Base-by-base conservation (phyloP, 2,113 vertebrate species). In the Nyctereutes procyonoides region DNA sequence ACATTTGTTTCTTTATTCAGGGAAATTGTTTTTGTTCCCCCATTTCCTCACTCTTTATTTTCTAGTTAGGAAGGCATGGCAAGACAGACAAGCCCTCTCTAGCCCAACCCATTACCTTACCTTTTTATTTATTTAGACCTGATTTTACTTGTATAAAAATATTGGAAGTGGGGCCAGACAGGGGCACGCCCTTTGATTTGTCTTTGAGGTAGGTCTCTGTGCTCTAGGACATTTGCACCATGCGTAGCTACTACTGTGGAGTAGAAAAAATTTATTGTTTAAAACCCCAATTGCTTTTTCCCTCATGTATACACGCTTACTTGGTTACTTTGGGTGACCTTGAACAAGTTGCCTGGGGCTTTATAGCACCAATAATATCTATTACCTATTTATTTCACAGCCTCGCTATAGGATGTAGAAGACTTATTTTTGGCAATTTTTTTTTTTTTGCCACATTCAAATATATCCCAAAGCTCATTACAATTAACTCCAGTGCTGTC, bases 291-390 rank as follows among this genome's bases (percentile, higher is more conserved):
- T 67, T 65, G 22, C 81, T 91, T 79, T 38, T 38, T 19, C 24
- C 53, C 15, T 82, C n/a, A 0, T 35, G 60, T 89, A 1, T 38
- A 4, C 53, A 6, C 32, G 30, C 74, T 85, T 55, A n/a, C 67
- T 74, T 74, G 22, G 74, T 55, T 93, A 90, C 69, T 85, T 56
- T 71, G 65, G 24, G 51, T 97, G 96, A 94, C 90, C 92, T 99
- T 98, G 89, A 96, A 74, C 38, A 88, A 90, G 38, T 89, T 96
- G 24, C 86, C 30, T 69, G n/a, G 63, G 82, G 82, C 60, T 13
- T 88, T 93, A 96, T 87, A 91, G 69, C 22, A 76, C 79, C 67
- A n/a, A 5, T 96, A 89, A 24, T 77, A 88, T 77, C 80, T 95
- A 91, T 87, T 94, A 71, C 74, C 56, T 91, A 30, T 84, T 95